Evolutionary conservation across 2,888 invertebrate genomes (phyloP).

Genomic region (Ernsta delagoae): DNA sequence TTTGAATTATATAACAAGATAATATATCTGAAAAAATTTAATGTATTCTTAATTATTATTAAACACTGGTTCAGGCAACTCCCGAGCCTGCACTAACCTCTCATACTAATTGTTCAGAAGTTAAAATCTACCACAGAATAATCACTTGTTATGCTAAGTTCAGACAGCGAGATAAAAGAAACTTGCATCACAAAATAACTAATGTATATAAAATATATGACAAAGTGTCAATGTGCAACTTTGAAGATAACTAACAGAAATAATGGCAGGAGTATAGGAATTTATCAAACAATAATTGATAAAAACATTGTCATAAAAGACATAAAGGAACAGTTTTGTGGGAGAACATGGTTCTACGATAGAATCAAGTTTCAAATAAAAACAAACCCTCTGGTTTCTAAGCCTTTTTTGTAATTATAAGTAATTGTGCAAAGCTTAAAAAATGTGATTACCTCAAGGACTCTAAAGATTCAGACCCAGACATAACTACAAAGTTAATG

Average conservation of each 20-base stretch:
- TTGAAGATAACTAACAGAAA: conserved; percentile 42
- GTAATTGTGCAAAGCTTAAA: neutral
- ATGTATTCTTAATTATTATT: conserved; percentile 79
- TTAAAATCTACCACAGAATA: conserved; percentile 47
- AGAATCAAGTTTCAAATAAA: neutral
- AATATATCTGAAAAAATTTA: conserved; percentile 85
- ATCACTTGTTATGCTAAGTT: conserved; percentile 63
- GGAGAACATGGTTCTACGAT: neutral
- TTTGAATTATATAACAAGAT: conserved; percentile 85
- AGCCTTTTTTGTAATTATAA: neutral
- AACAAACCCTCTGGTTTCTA: too few species aligned
- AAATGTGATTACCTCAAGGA: neutral
- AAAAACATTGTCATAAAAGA: conserved; percentile 22
- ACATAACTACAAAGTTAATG: too few species aligned
- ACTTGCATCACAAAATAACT: conserved; percentile 30
- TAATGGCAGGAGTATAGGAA: conserved; percentile 30
- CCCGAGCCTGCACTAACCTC: conserved; percentile 60
- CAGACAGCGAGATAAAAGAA: conserved; percentile 57
- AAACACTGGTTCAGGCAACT: conserved; percentile 78
- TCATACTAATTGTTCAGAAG: conserved; percentile 70
- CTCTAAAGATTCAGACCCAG: too few species aligned
- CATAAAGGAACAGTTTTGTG: conserved; percentile 21
- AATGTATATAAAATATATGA: conserved; percentile 42
- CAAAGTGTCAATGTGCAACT: conserved; percentile 40
- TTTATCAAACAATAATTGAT: conserved; percentile 16